Percentiles rank a stretch among this genome's conserved stretches.
Evolutionary conservation across 2,797 vertebrate genomes (phyloP).

Genomic region (Spinus pinus): DNA sequence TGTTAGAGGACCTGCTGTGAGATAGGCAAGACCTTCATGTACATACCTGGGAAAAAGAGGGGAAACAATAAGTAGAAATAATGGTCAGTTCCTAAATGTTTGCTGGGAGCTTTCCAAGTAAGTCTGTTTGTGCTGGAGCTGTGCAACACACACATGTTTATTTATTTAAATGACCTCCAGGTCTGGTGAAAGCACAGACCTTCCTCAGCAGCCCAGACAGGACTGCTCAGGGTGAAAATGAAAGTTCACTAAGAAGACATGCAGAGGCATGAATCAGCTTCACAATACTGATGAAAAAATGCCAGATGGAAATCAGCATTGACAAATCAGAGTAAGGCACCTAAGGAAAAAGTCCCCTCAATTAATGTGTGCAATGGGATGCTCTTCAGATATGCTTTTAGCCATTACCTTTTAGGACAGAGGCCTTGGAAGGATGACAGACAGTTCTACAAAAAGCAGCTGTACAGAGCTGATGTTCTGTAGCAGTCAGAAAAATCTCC

Average conservation of each 20-base stretch:
- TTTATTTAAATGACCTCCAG: neutral
- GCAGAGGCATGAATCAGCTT: conserved; percentile 7
- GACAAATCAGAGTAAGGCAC: conserved; percentile 5
- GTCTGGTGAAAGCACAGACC: neutral
- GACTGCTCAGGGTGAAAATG: neutral
- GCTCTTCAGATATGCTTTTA: neutral
- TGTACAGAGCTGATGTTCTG: neutral
- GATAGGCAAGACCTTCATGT: neutral
- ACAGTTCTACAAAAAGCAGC: neutral
- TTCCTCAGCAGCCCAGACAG: neutral
- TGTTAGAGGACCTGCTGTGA: neutral
- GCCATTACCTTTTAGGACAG: neutral
- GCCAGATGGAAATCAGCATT: neutral
- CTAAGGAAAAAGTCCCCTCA: neutral
- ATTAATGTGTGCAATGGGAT: neutral
- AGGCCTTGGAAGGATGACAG: neutral
- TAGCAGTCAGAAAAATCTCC: neutral
- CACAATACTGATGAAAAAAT: neutral
- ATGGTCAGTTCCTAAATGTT: neutral
- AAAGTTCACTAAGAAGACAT: neutral
- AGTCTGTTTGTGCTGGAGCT: neutral
- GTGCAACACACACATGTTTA: neutral
- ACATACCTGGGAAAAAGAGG: neutral
- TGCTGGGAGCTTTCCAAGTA: neutral
- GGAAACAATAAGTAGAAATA: neutral